Base-by-base conservation (phyloP, 2,113 vertebrate species). In the Amphiprion ocellaris region DNA sequence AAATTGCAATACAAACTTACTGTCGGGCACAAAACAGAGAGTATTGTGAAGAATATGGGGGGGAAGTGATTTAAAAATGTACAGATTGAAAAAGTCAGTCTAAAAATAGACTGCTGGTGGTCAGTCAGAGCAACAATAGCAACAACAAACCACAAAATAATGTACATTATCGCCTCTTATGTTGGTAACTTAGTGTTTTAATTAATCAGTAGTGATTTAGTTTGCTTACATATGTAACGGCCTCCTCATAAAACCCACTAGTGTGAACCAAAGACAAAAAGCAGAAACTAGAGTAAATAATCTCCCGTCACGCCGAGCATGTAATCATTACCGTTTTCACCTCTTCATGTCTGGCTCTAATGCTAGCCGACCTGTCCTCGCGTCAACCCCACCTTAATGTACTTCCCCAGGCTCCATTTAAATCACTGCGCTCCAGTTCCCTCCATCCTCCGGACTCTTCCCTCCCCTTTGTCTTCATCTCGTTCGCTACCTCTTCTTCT, bases 361-460 rank as follows among this genome's bases (percentile, higher is more conserved):
- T 80, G 69, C 72, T 83, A 54, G 16, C 60, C 10, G 62, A 85
- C 83, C 87, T 86, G 81, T 89, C 88, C 93, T 90, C 81, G 47
- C 56, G 72, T 75, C 89, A 85, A 77, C 87, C 73, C 85, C 84
- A 71, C 82, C 86, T 87, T 92, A 86, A 92, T 89, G 78, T 88
- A 77, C 88, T 71, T 72, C 89, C 84, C 71, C 59, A 47, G 72
- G 84, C 81, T 74, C 70, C 56, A 63, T 84, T 91, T 89, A 90
- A 88, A 90, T 83, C 82, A 68, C 75, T 72, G 10, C 33, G 81
- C 88, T 90, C 74, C 69, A 78, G 17, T 86, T 85, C 86, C 56
- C 64, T 61, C 44, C 67, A 17, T 81, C 54, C 66, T 41, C 47
- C 61, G 49, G 66, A 55, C 77, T 60, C 70, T 77, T 71, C 41